Base-by-base conservation (phyloP, 2,797 vertebrate genomes). In the Tauraco hartlaubi region DNA sequence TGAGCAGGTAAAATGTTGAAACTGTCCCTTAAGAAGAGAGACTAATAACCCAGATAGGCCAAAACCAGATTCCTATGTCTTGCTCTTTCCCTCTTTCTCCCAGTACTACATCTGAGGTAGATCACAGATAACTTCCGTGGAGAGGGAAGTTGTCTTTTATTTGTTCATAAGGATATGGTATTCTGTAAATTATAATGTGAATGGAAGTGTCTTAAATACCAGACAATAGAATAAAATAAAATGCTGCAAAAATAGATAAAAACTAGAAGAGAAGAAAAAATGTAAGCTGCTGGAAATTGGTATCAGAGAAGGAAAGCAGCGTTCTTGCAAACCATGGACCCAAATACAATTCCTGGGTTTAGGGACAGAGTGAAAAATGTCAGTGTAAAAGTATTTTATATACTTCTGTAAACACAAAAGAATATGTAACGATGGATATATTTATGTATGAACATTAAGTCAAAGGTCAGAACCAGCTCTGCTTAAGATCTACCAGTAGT, bases 401-500 rank as follows among this genome's bases (percentile, higher is more conserved):
- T 63, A 73, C 33, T 55, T 86, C 23, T 69, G 15, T 58, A 85
- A 95, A 85, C 28, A 37, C 28, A 59, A 90, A 85, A 83, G 18
- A 85, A 58, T 91, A 56, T 37, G 23, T 56, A 46, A 88, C 83
- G 25, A 26, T 59, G 8, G 12, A 33, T 76, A 15, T 51, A 72
- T 68, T 72, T 75, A 15, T 77, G 39, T 37, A 11, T 48, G 12
- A 69, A 55, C 20, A 18, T 44, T 37, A 31, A 74, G 22, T 80
- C 55, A 85, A 82, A 75, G 23, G 41, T 68, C n/a, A 88, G 88
- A 73, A 83, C 56, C 31, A 91, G 49, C 35, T 68, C 84, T 90
- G 54, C 37, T 54, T 90, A n/a, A 80, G 85, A 94, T 94, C 94
- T 96, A 75, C 46, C 26, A 71, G 80, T 62, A 41, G 63, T 78